Percentiles rank a stretch among this genome's conserved stretches.
phyloP scores from a whole-genome alignment of 1,140 invertebrate species.

The Temnothorax longispinosus region DNA sequence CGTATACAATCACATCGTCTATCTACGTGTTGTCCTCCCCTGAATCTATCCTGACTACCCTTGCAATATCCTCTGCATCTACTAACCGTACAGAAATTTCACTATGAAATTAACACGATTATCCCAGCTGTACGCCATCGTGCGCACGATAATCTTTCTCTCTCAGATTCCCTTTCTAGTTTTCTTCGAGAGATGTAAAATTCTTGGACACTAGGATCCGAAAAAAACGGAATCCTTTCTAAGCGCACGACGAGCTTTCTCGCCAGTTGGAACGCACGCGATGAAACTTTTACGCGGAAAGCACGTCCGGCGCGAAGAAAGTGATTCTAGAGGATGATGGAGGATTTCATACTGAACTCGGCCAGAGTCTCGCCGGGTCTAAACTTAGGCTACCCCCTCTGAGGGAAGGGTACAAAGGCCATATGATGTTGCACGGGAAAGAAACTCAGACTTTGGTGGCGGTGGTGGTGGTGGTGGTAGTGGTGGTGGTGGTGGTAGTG shows the following conservation, averaged over 20 bases:
- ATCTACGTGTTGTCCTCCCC: not conserved
- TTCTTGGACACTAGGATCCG: not conserved
- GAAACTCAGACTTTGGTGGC: not conserved
- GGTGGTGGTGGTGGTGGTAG: not conserved
- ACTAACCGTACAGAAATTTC: constrained; percentile 92
- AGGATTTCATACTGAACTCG: constrained; percentile 68
- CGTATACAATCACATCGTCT: not conserved
- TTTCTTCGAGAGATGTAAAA: not conserved
- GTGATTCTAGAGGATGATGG: constrained; percentile 64
- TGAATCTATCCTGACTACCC: not conserved
- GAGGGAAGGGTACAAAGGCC: constrained; percentile 52
- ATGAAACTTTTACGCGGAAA: not conserved
- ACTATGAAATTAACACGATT: constrained; percentile 93
- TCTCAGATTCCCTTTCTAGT: not conserved
- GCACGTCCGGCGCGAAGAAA: constrained; percentile 45
- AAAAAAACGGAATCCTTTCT: not conserved
- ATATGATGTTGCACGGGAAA: not conserved
- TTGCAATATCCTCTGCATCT: constrained; percentile 47
- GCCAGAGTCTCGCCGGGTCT: constrained; percentile 58
- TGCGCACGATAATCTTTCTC: not conserved
- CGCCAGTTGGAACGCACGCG: not conserved
- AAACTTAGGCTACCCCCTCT: constrained; percentile 68
- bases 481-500: not conserved
- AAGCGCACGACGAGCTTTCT: not conserved
- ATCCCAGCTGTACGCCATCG: constrained; percentile 92